Evolutionary conservation across 2,113 vertebrate species (phyloP), one percentile per base, ranked within the genome.

Genomic region (Scartelaos histophorus): DNA sequence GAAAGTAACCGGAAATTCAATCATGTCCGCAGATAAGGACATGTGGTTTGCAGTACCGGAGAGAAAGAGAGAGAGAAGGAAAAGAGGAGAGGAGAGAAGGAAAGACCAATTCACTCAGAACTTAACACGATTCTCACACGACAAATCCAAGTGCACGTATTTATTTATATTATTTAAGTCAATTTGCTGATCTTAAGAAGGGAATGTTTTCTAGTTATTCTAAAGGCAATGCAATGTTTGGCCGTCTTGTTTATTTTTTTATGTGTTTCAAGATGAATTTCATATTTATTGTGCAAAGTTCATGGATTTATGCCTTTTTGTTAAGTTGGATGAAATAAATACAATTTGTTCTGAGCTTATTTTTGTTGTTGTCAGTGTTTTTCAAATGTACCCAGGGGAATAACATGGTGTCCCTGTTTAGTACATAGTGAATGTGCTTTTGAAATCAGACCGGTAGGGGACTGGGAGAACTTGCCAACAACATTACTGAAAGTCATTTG

Each of bases 271-370:
- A 90, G 89, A 93, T 85, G 92, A 90, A 91, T 91, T 76, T 47
- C 72, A 65, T 93, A 93, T 93, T 93, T 94, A 92, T 93, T 88
- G 89, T 87, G 82, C 64, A 70, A 58, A 85, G 76, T 85, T 85
- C 67, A 81, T 75, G 57, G 73, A 80, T 45, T 70, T 74, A 64
- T 82, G 79, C 9, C 11, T 13, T 57, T 58, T 74, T 89, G 86
- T 84, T 75, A 72, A 70, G 64, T 70, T 82, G 62, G 85, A 84
- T 83, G 53, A 88, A 92, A 87, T 85, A 82, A 88, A 89, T 53
- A 71, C 64, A 66, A 66, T 13, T 66, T 47, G 58, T 57, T 70
- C 24, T 56, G 24, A 5, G 11, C 0, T 73, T 46, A 9, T 68
- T 73, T 54, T 54, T 80, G 7, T 9, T 78, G 58, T 61, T 3